Evolutionary conservation across 2,113 vertebrate genomes (phyloP), one percentile per base, ranked within the genome.

Genomic region (Platysteira castanea): DNA sequence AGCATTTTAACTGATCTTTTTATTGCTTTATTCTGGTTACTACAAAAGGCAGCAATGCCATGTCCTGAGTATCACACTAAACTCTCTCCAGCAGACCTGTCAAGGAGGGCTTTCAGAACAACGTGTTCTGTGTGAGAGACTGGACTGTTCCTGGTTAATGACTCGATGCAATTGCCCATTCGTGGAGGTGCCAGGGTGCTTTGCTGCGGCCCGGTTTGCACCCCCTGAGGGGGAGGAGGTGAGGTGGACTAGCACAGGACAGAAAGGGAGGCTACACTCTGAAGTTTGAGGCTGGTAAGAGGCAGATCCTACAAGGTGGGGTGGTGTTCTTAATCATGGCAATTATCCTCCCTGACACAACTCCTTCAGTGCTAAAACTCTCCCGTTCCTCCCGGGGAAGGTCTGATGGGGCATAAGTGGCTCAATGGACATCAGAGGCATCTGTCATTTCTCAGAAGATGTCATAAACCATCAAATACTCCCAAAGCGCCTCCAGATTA

Each of bases 1-100:
- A 98, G 95, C 56, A 21, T 92, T 97, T 97, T 97, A 96, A 98
- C 96, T 98, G 97, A 98, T 98, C 97, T 98, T 97, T 98, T 96
- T 93, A 95, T 94, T 85, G 95, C 97, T 97, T 98, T 97, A 94
- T 94, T 97, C 96, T 96, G 94, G 95, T 77, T 53, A 95, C 94
- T 94, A 96, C 95, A 97, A 96, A 97, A 96, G 93, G 85, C 77
- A 94, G 94, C 24, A 41, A 37, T 75, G 89, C 95, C 94, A 90
- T 73, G 91, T 95, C 93, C 90, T 97, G 41, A 87, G 75, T 87
- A 89, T 35, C 83, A 90, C 0, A 19, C 74, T 64, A 17, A 37
- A 84, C 52, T 80, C 74, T 52, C 59, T 90, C 61, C n/a, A 61
- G 71, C 57, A 47, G 59, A 92, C 81, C 87, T 88, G 87, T 64